Base-by-base conservation (phyloP, 2,888 invertebrate species). In the Ichneumoninae sp. region DNA sequence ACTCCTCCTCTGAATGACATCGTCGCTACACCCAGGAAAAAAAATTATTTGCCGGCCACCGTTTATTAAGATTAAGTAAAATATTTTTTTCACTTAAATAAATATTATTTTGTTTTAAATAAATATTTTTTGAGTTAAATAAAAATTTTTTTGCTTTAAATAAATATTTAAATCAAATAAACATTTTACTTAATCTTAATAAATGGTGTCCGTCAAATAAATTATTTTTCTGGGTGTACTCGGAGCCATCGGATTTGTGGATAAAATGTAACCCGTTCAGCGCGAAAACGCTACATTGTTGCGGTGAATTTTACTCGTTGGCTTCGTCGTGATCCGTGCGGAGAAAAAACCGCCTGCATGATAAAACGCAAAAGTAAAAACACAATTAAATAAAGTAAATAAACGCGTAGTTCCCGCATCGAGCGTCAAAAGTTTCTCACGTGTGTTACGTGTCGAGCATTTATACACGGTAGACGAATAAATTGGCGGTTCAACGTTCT, bases 401-500 rank as follows among this genome's bases (percentile, higher is more conserved):
- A 19, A 13, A 8, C 3, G 57, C 57, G 57, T 1, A 4, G 3
- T 16, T 33, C 4, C 13, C 30, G 33, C 5, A 33, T 13, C 33
- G 30, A 33, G 33, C 16, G 13, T 33, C 30, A 30, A n/a, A 10
- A 6, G 63, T 54, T 63, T 52, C 16, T 74, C 7, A 10, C 19
- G 30, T 54, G 7, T 69, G 26, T 50, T 30, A 33, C 60, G 60
- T 33, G 30, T 7, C 60, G 33, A 30, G 30, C 16, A n/a, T 63
- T 63, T 33, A n/a, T 33, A 33, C 8, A 30, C 13, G 16, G 26
- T 30, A 54, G 52, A 70, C 74, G 16, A 16, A 76, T 70, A 76
- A 76, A 74, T 75, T 75, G 44, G 8, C 47, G 81, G 54, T 66
- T 57, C 73, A 71, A 70, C 81, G 50, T 81, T 81, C 69, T n/a